Evolutionary conservation across 1,140 invertebrate species (phyloP).

Genomic region (Ridgeia piscesae): DNA sequence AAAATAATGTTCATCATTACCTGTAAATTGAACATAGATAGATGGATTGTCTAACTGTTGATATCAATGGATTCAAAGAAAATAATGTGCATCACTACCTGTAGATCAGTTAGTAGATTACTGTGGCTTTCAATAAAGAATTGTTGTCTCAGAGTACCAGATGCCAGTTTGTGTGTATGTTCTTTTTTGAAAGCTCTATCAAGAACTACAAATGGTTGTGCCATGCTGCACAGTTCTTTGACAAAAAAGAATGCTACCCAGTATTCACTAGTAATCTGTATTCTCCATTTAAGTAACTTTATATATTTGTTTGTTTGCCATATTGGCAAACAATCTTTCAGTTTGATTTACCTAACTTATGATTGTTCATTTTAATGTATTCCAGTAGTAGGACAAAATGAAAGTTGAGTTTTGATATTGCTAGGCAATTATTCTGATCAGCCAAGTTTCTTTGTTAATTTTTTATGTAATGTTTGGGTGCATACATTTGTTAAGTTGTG

Average conservation of each 20-base stretch:
- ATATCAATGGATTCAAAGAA: too few species aligned
- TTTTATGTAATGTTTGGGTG: background rate
- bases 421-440: too few species aligned
- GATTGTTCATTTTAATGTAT: too few species aligned
- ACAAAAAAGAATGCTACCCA: background rate
- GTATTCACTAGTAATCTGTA: background rate
- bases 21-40: too few species aligned
- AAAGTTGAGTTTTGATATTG: too few species aligned
- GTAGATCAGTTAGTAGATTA: background rate
- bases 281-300: background rate
- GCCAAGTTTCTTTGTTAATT: background rate
- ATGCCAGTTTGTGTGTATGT: background rate
- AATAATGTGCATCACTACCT: too few species aligned
- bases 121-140: background rate
- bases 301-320: too few species aligned
- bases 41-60: too few species aligned
- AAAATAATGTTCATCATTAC: too few species aligned
- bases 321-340: too few species aligned
- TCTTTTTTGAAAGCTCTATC: background rate
- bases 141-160: background rate
- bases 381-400: too few species aligned
- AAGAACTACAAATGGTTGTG: background rate
- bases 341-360: too few species aligned
- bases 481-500: background rate
- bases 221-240: background rate